Base-by-base conservation (phyloP, 2,888 invertebrate species). In the Ennomos quercinarius region DNA sequence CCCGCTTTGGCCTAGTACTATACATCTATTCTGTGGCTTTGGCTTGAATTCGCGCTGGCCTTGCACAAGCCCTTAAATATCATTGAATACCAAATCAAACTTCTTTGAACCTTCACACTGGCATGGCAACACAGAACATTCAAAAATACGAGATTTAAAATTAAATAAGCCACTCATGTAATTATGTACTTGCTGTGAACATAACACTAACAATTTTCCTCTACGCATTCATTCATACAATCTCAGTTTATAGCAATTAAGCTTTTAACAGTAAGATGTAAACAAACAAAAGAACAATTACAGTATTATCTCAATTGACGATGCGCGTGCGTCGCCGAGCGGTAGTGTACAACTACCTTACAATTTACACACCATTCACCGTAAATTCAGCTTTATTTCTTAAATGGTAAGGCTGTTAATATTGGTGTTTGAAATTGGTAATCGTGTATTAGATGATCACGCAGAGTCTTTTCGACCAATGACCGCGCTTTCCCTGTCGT, bases 401-500 rank as follows among this genome's bases (percentile, higher is more conserved):
- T 2, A 38, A 8, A 3, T 0, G 0, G 10, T 68, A 74, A 61
- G 62, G 48, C 1, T 11, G 13, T 10, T 17, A 9, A n/a, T 3
- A 41, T 3, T 0, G 1, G 74, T 10, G 63, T 42, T 39, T 3
- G 10, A 72, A 74, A 74, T 35, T 84, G 74, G 87, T 77, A 66
- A 70, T 77, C 81, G 80, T 87, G 83, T 74, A 76, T 3, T 80
- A 80, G 80, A 80, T 78, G 81, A 78, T 81, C 90, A 89, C 89
- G 89, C 89, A 88, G 82, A 71, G 69, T 77, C 73, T 74, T 71
- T 74, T 67, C 90, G 90, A 91, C 90, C 91, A 91, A 91, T 91
- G 91, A 91, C 91, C 91, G 91, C 85, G 87, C 91, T 91, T 91
- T 91, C 91, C 85, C 91, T 86, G 84, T 71, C 84, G 81, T 77